Percentiles rank a stretch among this genome's conserved stretches.
These are phyloP conservation scores for Sparidentex hasta DNA, from an alignment of 2,797 vertebrate species.

Conservation along the genomic window DNA sequence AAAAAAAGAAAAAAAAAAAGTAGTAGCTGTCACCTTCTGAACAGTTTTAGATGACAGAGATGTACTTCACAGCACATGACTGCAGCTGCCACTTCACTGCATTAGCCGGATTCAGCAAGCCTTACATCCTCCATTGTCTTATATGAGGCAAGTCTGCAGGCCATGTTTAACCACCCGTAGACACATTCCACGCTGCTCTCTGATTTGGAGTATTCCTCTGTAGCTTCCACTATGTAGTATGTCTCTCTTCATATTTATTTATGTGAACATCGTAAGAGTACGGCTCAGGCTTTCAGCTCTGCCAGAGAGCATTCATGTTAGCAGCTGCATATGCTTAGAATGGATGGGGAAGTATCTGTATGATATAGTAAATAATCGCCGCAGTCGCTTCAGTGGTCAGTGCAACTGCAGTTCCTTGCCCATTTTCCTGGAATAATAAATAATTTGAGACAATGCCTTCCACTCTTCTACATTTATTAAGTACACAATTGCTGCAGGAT, in stretches of 20 bases:
- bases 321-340: constrained; percentile 13
- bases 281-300: constrained; percentile 42
- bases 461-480: no score
- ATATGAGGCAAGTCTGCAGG: constrained; percentile 30
- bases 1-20: not conserved
- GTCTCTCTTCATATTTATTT: constrained; percentile 55
- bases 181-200: constrained; percentile 34
- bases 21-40: constrained; percentile 28
- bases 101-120: constrained; percentile 31
- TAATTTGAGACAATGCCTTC: no score
- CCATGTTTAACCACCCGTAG: constrained; percentile 55
- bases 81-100: constrained; percentile 35
- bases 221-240: constrained; percentile 18
- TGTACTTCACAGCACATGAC: constrained; percentile 50
- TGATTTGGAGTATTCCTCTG: constrained; percentile 43
- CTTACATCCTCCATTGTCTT: constrained; percentile 32
- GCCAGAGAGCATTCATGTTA: not conserved
- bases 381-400: not conserved
- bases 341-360: not conserved
- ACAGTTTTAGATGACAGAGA: constrained; percentile 28
- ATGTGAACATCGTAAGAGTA: constrained; percentile 36
- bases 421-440: no score
- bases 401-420: not conserved
- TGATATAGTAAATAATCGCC: not conserved
- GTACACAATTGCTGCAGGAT: no score